phyloP scores from a whole-genome alignment of 2,888 invertebrate species.

The Drosophila setosimentum region DNA sequence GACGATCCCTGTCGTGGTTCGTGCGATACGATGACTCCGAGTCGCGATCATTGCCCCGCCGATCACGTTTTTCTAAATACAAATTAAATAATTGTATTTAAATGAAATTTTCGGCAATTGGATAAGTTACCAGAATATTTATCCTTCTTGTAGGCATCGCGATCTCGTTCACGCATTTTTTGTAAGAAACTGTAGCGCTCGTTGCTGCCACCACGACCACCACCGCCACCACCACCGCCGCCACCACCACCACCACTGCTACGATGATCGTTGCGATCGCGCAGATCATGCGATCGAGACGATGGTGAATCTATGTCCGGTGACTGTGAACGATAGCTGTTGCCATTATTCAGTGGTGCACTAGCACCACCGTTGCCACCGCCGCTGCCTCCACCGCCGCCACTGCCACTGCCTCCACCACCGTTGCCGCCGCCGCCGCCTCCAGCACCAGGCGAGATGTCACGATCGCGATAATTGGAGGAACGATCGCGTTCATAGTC shows the following conservation, averaged over 20 bases:
- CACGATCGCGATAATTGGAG: conserved; percentile 85
- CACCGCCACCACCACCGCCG: conserved; percentile 60
- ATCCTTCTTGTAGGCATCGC: conserved; percentile 96
- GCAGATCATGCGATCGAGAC: conserved; percentile 85
- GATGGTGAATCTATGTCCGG: conserved; percentile 90
- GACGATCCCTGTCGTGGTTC: conserved; percentile 92
- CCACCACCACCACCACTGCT: conserved; percentile 61
- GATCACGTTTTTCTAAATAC: conserved; percentile 90
- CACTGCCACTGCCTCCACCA: conserved; percentile 57
- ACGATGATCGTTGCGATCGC: conserved; percentile 78
- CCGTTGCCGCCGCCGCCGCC: conserved; percentile 71
- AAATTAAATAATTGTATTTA: neutral
- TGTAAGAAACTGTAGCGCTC: conserved; percentile 86
- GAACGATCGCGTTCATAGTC: conserved; percentile 87
- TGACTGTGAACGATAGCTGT: conserved; percentile 91
- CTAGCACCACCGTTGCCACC: conserved; percentile 63
- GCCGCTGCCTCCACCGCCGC: conserved; percentile 72
- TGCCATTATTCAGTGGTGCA: conserved; percentile 86
- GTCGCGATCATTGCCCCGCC: conserved; percentile 87
- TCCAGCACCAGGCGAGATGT: conserved; percentile 83
- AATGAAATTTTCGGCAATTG: neutral
- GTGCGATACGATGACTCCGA: conserved; percentile 90
- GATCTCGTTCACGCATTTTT: conserved; percentile 88
- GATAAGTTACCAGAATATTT: conserved; percentile 91
- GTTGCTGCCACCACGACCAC: conserved; percentile 85